Evolutionary conservation across 2,797 vertebrate species (phyloP).

Genomic region (Monodelphis domestica): DNA sequence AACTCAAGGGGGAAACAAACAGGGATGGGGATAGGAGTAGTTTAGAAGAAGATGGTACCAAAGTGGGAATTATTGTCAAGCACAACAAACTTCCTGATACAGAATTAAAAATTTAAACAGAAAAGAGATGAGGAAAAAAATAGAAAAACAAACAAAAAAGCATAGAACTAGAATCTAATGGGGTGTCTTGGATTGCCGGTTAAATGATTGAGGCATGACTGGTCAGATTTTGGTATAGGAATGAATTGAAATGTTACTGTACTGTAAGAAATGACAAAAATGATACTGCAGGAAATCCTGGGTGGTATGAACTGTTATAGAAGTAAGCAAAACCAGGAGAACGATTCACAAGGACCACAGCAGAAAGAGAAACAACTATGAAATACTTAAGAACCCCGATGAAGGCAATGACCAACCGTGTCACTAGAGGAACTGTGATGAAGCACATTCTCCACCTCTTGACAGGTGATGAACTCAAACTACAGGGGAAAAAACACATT

Average conservation of each 20-base stretch:
- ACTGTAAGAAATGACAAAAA: background rate
- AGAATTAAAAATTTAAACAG: background rate
- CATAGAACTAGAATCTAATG: background rate
- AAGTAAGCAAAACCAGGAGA: background rate
- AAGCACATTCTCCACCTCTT: background rate
- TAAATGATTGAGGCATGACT: background rate
- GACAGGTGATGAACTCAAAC: background rate
- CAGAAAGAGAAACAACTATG: background rate
- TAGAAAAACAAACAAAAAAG: too few species aligned
- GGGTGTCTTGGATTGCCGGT: background rate
- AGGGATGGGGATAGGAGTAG: background rate
- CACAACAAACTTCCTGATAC: background rate
- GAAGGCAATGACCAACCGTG: background rate
- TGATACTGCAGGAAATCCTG: background rate
- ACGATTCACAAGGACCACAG: background rate
- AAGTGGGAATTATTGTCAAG: background rate
- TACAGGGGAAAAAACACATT: background rate
- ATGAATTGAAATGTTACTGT: background rate
- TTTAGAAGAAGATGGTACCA: background rate
- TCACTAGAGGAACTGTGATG: background rate
- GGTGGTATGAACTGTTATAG: background rate
- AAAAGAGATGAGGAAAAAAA: too few species aligned
- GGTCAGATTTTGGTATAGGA: background rate
- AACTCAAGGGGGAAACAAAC: background rate
- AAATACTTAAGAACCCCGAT: background rate